phyloP scores from a whole-genome alignment of 2,113 vertebrate species.

The Dunckerocampus dactyliophorus region DNA sequence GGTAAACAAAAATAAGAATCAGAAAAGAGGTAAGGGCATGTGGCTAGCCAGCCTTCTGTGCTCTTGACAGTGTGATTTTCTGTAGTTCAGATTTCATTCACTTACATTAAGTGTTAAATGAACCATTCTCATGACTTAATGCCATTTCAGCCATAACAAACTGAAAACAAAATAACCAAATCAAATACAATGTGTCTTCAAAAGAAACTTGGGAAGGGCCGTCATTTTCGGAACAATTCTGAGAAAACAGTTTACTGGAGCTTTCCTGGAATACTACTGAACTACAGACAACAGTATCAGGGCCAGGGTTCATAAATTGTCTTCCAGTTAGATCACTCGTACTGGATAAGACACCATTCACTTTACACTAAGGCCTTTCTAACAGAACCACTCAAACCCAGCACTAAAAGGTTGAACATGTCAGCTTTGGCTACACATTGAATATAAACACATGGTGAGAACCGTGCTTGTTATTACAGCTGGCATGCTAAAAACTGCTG shows the following conservation, averaged over 20 bases:
- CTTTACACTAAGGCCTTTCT: slow-evolving; percentile 40
- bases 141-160: slow-evolving; percentile 58
- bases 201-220: slow-evolving; percentile 42
- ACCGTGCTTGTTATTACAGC: slow-evolving; percentile 17
- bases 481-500: slow-evolving; percentile 21
- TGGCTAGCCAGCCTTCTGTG: not conserved
- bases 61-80: slow-evolving; percentile 21
- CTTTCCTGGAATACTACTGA: slow-evolving; percentile 58
- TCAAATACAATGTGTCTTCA: slow-evolving; percentile 56
- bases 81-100: not conserved
- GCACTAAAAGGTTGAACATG: slow-evolving; percentile 28
- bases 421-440: slow-evolving; percentile 42
- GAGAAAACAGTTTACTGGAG: slow-evolving; percentile 50
- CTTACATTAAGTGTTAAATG: not conserved
- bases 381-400: slow-evolving; percentile 27
- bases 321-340: slow-evolving; percentile 37
- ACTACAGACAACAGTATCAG: slow-evolving; percentile 21
- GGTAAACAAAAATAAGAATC: not conserved
- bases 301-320: slow-evolving; percentile 37
- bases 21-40: not conserved
- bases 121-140: slow-evolving; percentile 48
- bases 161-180: slow-evolving; percentile 52
- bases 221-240: slow-evolving; percentile 43
- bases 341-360: slow-evolving; percentile 32
- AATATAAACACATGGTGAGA: slow-evolving; percentile 28